Percentiles rank a stretch among this genome's conserved stretches.
These are phyloP conservation scores for Sakesphorus luctuosus DNA, from an alignment of 2,113 vertebrate species.

Conservation along the genomic window DNA sequence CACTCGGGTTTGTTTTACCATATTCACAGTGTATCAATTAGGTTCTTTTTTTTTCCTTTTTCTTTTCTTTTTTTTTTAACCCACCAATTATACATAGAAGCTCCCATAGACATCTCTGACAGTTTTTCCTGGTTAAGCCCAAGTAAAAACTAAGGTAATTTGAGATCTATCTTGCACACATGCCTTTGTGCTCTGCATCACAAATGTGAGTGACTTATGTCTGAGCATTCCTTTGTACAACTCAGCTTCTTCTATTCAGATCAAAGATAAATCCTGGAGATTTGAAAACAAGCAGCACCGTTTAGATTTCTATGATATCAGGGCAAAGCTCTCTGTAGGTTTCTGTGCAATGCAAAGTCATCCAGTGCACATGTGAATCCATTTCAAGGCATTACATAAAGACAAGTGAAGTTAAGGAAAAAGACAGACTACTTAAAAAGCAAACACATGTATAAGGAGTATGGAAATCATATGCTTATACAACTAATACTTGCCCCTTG, in stretches of 20 bases:
- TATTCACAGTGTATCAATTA: not conserved
- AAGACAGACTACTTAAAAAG: slow-evolving; percentile 25
- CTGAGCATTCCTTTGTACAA: not conserved
- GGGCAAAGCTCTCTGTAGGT: not conserved
- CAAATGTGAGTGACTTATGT: accelerated
- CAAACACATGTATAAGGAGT: not conserved
- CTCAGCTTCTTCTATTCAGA: not conserved
- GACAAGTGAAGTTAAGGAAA: not conserved
- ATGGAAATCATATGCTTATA: slow-evolving; percentile 12
- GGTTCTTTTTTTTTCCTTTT: too few species aligned
- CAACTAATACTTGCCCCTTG: not conserved
- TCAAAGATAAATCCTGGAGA: not conserved
- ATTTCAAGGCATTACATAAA: not conserved
- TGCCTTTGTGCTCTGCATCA: not conserved
- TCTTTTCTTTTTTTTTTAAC: not conserved
- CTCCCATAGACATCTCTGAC: not conserved
- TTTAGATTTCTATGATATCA: not conserved
- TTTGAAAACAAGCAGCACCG: not conserved
- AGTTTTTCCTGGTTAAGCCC: not conserved
- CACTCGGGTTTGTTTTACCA: not conserved
- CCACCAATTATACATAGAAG: not conserved
- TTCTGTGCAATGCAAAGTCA: not conserved
- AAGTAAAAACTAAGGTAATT: not conserved
- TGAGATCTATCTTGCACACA: not conserved
- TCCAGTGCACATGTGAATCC: not conserved